Evolutionary conservation across 2,113 vertebrate genomes (phyloP).

Genomic region (Recurvirostra avosetta): DNA sequence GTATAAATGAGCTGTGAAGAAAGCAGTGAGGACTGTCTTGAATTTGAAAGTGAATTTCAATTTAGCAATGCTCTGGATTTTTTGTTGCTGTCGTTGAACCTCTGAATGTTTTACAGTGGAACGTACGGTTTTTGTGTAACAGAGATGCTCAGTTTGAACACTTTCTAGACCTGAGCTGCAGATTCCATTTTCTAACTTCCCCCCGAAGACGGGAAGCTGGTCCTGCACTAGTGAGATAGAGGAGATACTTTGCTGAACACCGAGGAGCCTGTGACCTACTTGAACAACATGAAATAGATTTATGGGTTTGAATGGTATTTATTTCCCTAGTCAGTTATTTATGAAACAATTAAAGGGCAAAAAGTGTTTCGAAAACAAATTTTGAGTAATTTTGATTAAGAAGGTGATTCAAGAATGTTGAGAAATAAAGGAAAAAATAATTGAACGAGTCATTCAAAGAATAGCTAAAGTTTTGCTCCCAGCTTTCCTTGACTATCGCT

Average conservation of each 20-base stretch:
- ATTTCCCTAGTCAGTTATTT: not conserved
- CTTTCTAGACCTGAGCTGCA: not conserved
- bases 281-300: not conserved
- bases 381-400: not conserved
- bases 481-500: not conserved
- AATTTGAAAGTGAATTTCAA: constrained; percentile 25
- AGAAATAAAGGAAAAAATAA: not conserved
- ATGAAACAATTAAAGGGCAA: not conserved
- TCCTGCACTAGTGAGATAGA: not conserved
- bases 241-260: not conserved
- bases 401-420: not conserved
- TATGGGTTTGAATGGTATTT: not conserved
- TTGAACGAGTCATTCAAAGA: not conserved
- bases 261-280: not conserved
- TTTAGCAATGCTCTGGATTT: not conserved
- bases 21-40: not conserved
- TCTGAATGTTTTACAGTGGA: not conserved
- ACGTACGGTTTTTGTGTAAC: not conserved
- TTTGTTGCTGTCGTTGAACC: not conserved
- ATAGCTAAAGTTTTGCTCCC: not conserved
- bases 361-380: not conserved
- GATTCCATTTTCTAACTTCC: not conserved
- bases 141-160: not conserved
- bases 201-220: not conserved
- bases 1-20: constrained; percentile 19